Evolutionary conservation across 2,113 vertebrate genomes (phyloP).

Genomic region (Hydrolagus affinis): DNA sequence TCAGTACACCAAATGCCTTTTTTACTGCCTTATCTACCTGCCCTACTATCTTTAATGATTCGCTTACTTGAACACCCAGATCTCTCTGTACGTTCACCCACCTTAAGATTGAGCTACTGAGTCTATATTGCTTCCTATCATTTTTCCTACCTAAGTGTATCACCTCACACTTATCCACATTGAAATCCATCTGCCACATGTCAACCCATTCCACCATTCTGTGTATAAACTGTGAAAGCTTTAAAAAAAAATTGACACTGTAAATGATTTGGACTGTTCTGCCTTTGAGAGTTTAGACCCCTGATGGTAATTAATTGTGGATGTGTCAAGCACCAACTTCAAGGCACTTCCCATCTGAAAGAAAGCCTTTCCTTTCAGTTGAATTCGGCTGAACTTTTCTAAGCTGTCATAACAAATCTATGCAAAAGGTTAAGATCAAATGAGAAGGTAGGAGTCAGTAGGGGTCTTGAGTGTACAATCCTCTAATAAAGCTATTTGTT

Average conservation of each 20-base stretch:
- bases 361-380: background rate
- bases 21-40: no score
- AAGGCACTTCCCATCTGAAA: background rate
- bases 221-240: background rate
- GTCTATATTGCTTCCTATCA: no score
- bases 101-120: no score
- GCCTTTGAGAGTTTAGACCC: background rate
- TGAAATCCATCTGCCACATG: no score
- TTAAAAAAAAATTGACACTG: background rate
- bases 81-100: no score
- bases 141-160: no score
- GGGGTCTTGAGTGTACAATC: background rate
- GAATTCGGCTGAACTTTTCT: background rate
- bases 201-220: no score
- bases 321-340: background rate
- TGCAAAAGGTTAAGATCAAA: background rate
- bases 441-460: no score
- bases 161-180: no score
- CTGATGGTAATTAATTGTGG: background rate
- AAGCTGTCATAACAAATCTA: background rate
- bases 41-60: no score
- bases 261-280: slow-evolving; percentile 1
- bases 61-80: no score
- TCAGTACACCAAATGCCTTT: no score
- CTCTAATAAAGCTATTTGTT: background rate